A percentile compares a stretch with the other conserved stretches of the same genome.
Evolutionary conservation across 2,797 vertebrate species (phyloP).

Genomic region (Sphaeramia orbicularis): DNA sequence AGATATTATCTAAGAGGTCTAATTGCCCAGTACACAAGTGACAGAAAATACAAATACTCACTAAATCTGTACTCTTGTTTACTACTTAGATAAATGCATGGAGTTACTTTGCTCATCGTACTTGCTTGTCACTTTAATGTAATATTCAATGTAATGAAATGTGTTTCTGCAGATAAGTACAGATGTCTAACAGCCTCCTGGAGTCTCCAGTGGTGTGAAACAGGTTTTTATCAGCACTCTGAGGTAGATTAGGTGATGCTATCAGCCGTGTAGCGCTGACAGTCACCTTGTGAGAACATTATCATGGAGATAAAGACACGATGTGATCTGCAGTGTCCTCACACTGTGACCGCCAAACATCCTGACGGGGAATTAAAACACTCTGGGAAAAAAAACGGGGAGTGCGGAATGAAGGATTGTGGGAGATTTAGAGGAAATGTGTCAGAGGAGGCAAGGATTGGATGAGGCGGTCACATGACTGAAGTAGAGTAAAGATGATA

Average conservation of each 20-base stretch:
- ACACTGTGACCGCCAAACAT: neutral
- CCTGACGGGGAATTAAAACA: neutral
- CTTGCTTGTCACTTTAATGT: too few species aligned
- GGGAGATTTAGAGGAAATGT: neutral
- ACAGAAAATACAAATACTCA: too few species aligned
- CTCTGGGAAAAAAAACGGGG: constrained; percentile 1
- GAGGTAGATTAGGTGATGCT: constrained; percentile 19
- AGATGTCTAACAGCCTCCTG: neutral
- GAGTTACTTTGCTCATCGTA: too few species aligned
- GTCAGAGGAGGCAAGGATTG: neutral
- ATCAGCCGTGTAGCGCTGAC: constrained; percentile 18
- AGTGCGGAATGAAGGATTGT: neutral
- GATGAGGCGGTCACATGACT: neutral
- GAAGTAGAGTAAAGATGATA: neutral
- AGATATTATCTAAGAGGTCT: too few species aligned
- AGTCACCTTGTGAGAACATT: constrained; percentile 38
- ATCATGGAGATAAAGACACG: constrained; percentile 30
- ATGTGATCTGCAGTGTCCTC: constrained; percentile 19
- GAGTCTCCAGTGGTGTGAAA: neutral
- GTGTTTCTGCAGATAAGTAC: neutral
- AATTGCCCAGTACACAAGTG: too few species aligned
- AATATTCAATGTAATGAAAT: neutral
- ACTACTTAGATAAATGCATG: neutral
- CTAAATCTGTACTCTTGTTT: too few species aligned
- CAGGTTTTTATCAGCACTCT: neutral